phyloP scores from a whole-genome alignment of 2,888 invertebrate genomes.

The Blera fallax region DNA sequence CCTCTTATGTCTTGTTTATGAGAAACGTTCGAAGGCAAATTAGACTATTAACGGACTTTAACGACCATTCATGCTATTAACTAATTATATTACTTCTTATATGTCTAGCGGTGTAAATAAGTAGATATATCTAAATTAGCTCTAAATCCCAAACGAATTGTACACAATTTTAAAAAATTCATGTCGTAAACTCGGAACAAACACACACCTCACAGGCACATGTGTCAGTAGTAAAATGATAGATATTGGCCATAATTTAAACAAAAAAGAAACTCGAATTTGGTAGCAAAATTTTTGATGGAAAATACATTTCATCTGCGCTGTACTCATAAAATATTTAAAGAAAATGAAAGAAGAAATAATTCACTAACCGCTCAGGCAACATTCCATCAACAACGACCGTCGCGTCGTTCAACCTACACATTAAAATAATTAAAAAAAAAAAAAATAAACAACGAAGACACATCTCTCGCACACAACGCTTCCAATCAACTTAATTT shows the following conservation, averaged over 20 bases:
- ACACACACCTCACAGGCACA: background rate
- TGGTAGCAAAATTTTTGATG: conserved; percentile 19
- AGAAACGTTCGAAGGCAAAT: conserved; percentile 34
- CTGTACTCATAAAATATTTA: conserved; percentile 19
- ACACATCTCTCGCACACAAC: conserved; percentile 38
- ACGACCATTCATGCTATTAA: conserved; percentile 39
- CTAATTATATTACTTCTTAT: conserved; percentile 24
- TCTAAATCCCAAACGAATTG: conserved; percentile 5
- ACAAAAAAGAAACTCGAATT: background rate
- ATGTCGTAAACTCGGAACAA: conserved; percentile 9
- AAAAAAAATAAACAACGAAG: conserved; percentile 22
- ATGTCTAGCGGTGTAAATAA: background rate
- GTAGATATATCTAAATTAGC: conserved; percentile 6
- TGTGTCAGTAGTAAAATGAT: conserved; percentile 4
- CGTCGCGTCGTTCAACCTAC: conserved; percentile 45
- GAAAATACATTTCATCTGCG: conserved; percentile 1
- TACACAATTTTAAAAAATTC: conserved; percentile 7
- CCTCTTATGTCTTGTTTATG: conserved; percentile 4
- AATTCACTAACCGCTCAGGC: conserved; percentile 6
- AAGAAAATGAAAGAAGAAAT: conserved; percentile 7
- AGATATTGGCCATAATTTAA: background rate
- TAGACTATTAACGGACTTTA: conserved; percentile 42
- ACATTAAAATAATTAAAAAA: conserved; percentile 32
- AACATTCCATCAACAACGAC: conserved; percentile 45
- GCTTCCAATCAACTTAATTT: conserved; percentile 64